A percentile compares a stretch with the other conserved stretches of the same genome.
Conservation (phyloP, 2,888 invertebrate species). For the Liodrosophila aerea region DNA sequence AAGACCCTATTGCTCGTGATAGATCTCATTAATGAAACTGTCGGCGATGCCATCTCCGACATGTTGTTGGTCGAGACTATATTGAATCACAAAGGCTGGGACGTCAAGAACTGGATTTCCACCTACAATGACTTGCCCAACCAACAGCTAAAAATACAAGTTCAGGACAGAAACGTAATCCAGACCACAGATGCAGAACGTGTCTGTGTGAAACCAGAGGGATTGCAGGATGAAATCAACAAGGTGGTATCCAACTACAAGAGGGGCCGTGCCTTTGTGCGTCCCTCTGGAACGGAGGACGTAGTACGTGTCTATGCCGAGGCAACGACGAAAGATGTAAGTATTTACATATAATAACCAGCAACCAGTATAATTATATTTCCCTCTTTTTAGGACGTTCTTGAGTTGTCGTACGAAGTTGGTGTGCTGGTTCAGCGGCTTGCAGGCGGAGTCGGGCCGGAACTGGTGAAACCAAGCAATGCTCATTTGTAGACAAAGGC, state of each 20-base stretch:
- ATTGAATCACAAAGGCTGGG: constrained; percentile 91
- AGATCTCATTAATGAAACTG: constrained; percentile 95
- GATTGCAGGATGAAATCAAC: constrained; percentile 92
- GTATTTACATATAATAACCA: background rate
- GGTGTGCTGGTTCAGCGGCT: constrained; percentile 88
- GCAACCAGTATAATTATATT: background rate
- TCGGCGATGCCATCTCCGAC: constrained; percentile 98
- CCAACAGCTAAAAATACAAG: constrained; percentile 92
- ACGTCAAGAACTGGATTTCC: constrained; percentile 89
- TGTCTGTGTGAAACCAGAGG: constrained; percentile 89
- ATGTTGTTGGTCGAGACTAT: constrained; percentile 96
- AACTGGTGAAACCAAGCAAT: constrained; percentile 83
- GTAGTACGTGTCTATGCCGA: constrained; percentile 98
- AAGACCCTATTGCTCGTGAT: constrained; percentile 87
- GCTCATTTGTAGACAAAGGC: constrained; percentile 75
- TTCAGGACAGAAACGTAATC: constrained; percentile 92
- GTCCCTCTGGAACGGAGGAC: constrained; percentile 99
- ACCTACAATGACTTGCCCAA: constrained; percentile 94
- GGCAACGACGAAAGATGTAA: constrained; percentile 88
- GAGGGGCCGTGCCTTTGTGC: constrained; percentile 93
- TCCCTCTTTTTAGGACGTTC: constrained; percentile 84
- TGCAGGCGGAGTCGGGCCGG: constrained; percentile 90
- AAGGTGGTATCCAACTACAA: constrained; percentile 86
- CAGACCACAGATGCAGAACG: constrained; percentile 95
- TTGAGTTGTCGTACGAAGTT: constrained; percentile 89